A percentile compares a stretch with the other conserved stretches of the same genome.
Evolutionary conservation across 2,888 invertebrate species (phyloP).

Genomic region (Girardia tigrina): DNA sequence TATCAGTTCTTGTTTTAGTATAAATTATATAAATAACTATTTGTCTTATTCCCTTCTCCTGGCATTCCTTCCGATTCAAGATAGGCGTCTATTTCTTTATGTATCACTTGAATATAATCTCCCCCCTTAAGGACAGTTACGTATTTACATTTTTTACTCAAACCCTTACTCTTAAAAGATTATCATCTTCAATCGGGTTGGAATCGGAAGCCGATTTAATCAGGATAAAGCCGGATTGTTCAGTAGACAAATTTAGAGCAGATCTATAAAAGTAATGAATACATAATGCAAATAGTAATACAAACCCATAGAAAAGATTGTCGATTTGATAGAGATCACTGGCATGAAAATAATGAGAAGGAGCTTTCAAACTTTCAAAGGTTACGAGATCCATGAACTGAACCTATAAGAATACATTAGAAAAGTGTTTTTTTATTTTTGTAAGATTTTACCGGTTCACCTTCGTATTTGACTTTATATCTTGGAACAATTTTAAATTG

Average conservation of each 20-base stretch:
- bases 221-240: background rate
- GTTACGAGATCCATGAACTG: background rate
- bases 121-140: no score
- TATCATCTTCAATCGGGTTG: background rate
- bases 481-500: slow-evolving; percentile 36
- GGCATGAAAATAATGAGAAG: slow-evolving; percentile 5
- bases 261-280: background rate
- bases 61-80: background rate
- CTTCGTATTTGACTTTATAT: slow-evolving; percentile 37
- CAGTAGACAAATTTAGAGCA: background rate
- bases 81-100: background rate
- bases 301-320: background rate
- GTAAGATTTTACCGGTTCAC: slow-evolving; percentile 34
- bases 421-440: background rate
- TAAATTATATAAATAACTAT: background rate
- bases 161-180: background rate
- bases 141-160: background rate
- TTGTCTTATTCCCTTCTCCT: background rate
- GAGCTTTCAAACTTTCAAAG: slow-evolving; percentile 17
- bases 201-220: background rate
- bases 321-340: background rate
- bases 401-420: background rate
- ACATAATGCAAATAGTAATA: background rate
- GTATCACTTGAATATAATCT: background rate
- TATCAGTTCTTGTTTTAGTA: no score